Percentiles rank a stretch among this genome's conserved stretches.
phyloP scores from a whole-genome alignment of 2,888 invertebrate species.

The Drosophila anomelani region DNA sequence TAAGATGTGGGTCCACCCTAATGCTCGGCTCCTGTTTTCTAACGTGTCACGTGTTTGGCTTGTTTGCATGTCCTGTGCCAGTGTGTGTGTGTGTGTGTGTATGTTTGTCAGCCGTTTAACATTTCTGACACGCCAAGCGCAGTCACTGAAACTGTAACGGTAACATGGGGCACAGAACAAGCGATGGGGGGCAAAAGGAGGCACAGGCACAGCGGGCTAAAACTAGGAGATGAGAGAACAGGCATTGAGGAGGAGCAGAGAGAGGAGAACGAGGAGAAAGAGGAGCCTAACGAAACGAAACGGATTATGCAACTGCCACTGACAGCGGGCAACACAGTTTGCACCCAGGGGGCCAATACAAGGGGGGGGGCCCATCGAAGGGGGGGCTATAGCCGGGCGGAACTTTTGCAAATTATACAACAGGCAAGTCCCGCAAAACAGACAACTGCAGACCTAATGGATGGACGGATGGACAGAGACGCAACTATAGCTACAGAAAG shows the following conservation, averaged over 20 bases:
- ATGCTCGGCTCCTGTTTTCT: conserved; percentile 28
- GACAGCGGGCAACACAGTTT: conserved; percentile 44
- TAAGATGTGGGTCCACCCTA: conserved; percentile 9
- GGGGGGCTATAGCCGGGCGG: neutral
- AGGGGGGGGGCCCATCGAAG: neutral
- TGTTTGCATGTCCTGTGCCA: conserved; percentile 28
- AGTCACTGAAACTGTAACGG: conserved; percentile 33
- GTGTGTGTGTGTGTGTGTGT: conserved; percentile 29
- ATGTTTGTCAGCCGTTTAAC: conserved; percentile 42
- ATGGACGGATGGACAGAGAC: conserved; percentile 18
- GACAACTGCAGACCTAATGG: conserved; percentile 41
- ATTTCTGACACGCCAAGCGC: conserved; percentile 46
- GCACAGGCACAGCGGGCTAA: conserved; percentile 1
- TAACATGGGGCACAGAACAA: conserved; percentile 3
- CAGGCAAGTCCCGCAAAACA: conserved; percentile 39
- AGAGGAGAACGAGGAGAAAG: conserved; percentile 8
- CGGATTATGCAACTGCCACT: conserved; percentile 47
- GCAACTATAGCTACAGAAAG: conserved; percentile 1
- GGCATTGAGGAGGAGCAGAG: neutral
- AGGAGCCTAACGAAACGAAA: conserved; percentile 31
- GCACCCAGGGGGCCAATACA: conserved; percentile 38
- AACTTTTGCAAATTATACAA: conserved; percentile 54
- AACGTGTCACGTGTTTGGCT: conserved; percentile 41
- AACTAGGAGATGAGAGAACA: neutral
- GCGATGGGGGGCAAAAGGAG: neutral